Evolutionary conservation across 1,140 invertebrate species (phyloP).

Genomic region (Dolichoris vasculosae): DNA sequence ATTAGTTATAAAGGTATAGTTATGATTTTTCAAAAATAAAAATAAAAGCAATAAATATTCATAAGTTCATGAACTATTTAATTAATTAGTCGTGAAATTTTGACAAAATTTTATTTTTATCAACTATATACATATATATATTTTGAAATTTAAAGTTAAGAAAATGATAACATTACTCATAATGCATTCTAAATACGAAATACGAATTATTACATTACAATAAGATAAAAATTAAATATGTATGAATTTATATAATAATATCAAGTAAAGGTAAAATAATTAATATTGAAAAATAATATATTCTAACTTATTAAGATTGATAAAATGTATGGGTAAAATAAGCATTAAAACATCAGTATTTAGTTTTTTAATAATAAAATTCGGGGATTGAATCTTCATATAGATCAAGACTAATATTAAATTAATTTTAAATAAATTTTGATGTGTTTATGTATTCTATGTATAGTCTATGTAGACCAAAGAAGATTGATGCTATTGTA

Average conservation of each 20-base stretch:
- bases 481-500: background rate
- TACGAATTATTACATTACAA: too few relatives aligned
- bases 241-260: too few relatives aligned
- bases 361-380: background rate
- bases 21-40: background rate
- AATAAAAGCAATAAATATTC: background rate
- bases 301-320: background rate
- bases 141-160: too few relatives aligned
- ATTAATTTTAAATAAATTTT: background rate
- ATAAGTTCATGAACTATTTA: background rate
- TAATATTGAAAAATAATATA: background rate
- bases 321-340: background rate
- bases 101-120: too few relatives aligned
- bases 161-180: too few relatives aligned
- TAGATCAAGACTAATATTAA: constrained; percentile 4
- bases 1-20: background rate
- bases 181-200: too few relatives aligned
- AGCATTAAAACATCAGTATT: background rate
- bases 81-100: background rate
- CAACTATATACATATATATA: too few relatives aligned
- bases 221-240: too few relatives aligned
- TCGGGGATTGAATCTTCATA: background rate
- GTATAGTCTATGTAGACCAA: background rate
- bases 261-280: too few relatives aligned
- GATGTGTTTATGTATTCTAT: background rate